Evolutionary conservation across 2,113 vertebrate species (phyloP).

Genomic region (Hypanus sabinus): DNA sequence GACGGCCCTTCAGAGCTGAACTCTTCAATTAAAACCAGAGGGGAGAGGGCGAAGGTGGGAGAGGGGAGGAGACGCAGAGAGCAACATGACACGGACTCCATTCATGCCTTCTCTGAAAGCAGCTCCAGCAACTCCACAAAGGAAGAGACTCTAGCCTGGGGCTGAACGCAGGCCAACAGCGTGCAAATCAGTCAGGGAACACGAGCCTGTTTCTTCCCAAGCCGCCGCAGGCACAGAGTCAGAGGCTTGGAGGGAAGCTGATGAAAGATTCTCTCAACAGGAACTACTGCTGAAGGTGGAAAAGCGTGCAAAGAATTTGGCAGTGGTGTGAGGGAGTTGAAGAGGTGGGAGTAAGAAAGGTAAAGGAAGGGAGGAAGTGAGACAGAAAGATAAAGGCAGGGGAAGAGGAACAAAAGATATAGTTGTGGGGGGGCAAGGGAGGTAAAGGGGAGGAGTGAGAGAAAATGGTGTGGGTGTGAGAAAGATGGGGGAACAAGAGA

Average conservation of each 20-base stretch:
- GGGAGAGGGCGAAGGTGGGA: background rate
- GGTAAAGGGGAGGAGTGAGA: background rate
- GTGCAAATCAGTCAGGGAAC: background rate
- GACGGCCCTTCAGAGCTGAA: background rate
- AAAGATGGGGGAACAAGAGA: background rate
- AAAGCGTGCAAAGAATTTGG: background rate
- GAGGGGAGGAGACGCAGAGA: background rate
- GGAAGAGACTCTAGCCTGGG: background rate
- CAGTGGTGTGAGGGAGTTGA: background rate
- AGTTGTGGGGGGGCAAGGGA: too few species aligned
- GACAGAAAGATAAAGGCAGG: background rate
- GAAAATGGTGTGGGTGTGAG: background rate
- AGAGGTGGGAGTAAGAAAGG: background rate
- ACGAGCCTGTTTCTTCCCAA: background rate
- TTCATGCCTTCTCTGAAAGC: background rate
- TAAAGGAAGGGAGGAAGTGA: too few species aligned
- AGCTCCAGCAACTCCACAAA: background rate
- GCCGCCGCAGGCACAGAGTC: background rate
- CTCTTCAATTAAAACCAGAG: background rate
- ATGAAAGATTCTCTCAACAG: background rate
- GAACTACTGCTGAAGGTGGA: background rate
- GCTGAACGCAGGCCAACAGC: constrained; percentile 27
- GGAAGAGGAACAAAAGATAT: too few species aligned
- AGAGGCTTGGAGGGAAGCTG: background rate
- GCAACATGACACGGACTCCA: background rate